Evolutionary conservation across 2,797 vertebrate species (phyloP), one percentile per base, ranked within the genome.

Genomic region (Lutjanus argentimaculatus): DNA sequence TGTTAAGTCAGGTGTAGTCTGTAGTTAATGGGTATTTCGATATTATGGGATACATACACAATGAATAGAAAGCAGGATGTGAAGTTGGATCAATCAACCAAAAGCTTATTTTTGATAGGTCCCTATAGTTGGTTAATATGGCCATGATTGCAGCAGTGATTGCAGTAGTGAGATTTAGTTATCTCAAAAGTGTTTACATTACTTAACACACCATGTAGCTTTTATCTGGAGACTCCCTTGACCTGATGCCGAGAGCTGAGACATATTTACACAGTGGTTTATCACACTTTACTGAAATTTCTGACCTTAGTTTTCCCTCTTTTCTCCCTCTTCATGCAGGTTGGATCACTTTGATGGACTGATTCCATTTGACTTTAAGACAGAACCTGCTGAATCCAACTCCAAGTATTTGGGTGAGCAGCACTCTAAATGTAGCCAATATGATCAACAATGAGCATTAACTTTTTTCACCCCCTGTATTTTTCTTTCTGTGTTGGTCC

Each of bases 281-380:
- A 53, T 25, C 53, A 42, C 7, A 52, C 46, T 48, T 51, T 40
- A 40, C 64, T 63, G 12, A 4, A 19, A 19, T 30, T 21, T 40
- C 16, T 57, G 22, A 13, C 19, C 42, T 1, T 9, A 55, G 6
- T 58, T 72, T 63, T 40, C 19, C 9, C 2, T 46, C 2, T 49
- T 63, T 57, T 55, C 21, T 59, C 13, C 15, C 21, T 7, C 21
- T 2, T 83, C 13, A 46, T 72, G 75, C 17, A 96, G 96, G 87
- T 83, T 96, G 75, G 82, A 95, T 55, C 76, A 92, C 66, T 96
- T 96, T 79, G 95, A 95, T 17, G 94, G 94, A 66, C 84, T 95
- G 53, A 95, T 96, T 79, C 95, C 95, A 21, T 96, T 96, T 75
- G 95, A 96, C 83, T 96, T 96, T 64, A 95, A 95, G 84, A 96